Evolutionary conservation across 2,113 vertebrate genomes (phyloP).

Genomic region (Cariama cristata): DNA sequence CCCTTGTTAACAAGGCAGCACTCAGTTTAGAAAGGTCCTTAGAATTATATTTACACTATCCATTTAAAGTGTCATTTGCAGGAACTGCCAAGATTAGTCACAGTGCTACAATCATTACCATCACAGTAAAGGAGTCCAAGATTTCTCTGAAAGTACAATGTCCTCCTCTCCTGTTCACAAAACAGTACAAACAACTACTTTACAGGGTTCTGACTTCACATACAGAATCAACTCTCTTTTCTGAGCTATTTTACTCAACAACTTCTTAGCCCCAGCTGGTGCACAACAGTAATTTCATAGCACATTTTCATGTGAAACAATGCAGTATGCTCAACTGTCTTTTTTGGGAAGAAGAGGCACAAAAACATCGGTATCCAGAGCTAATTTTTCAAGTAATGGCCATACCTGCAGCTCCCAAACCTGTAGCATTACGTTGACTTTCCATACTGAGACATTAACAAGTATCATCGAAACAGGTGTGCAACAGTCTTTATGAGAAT

Average conservation of each 20-base stretch:
- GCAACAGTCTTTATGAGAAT: background rate
- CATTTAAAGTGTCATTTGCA: background rate
- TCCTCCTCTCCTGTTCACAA: background rate
- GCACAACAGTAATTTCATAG: background rate
- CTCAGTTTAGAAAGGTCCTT: background rate
- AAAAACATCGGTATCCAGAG: background rate
- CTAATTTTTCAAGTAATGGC: background rate
- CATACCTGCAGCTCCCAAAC: background rate
- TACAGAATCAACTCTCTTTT: background rate
- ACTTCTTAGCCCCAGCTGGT: background rate
- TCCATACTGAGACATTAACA: background rate
- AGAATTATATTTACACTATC: background rate
- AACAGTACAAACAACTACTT: fast-evolving
- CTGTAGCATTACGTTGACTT: background rate
- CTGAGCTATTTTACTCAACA: background rate
- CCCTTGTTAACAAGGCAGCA: background rate
- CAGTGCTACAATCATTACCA: background rate
- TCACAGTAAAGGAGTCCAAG: background rate
- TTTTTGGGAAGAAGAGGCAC: background rate
- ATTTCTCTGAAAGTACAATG: background rate
- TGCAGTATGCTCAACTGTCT: background rate
- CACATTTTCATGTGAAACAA: background rate
- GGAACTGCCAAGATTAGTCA: background rate
- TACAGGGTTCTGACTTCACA: background rate
- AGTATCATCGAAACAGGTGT: background rate